These are phyloP conservation scores for Ptilodon capucinus DNA, from an alignment of 2,888 invertebrate species.

Conservation along the genomic window DNA sequence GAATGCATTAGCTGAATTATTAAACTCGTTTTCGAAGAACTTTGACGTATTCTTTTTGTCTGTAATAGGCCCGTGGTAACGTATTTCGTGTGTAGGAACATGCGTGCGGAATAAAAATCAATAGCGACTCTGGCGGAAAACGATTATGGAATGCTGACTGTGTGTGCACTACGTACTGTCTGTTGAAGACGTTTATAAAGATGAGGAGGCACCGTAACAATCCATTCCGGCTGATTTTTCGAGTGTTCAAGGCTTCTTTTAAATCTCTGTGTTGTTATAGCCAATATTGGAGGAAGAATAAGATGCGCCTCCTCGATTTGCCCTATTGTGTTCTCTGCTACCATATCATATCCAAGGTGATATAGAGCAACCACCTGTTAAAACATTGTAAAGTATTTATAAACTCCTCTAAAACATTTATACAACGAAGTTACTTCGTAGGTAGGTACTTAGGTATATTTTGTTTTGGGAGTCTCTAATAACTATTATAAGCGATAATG, in stretches of 20 bases:
- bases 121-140: too few species aligned
- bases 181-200: constrained; percentile 89
- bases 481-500: too few species aligned
- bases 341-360: constrained; percentile 83
- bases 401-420: constrained; percentile 3
- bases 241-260: constrained; percentile 85
- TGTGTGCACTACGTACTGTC: constrained; percentile 67
- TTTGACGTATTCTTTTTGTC: too few species aligned
- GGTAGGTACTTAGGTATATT: too few species aligned
- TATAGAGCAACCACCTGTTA: constrained; percentile 83
- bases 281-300: constrained; percentile 87
- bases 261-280: constrained; percentile 91
- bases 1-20: too few species aligned
- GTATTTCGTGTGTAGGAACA: too few species aligned
- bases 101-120: too few species aligned
- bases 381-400: background rate
- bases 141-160: too few species aligned
- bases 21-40: too few species aligned
- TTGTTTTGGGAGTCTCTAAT: too few species aligned
- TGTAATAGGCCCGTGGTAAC: too few species aligned
- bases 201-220: constrained; percentile 89
- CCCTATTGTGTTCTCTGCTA: constrained; percentile 84
- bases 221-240: constrained; percentile 83
- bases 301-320: constrained; percentile 86
- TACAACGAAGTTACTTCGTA: too few species aligned